These are phyloP conservation scores for Hypomecis punctinalis DNA, from an alignment of 2,888 invertebrate species.

Conservation along the genomic window DNA sequence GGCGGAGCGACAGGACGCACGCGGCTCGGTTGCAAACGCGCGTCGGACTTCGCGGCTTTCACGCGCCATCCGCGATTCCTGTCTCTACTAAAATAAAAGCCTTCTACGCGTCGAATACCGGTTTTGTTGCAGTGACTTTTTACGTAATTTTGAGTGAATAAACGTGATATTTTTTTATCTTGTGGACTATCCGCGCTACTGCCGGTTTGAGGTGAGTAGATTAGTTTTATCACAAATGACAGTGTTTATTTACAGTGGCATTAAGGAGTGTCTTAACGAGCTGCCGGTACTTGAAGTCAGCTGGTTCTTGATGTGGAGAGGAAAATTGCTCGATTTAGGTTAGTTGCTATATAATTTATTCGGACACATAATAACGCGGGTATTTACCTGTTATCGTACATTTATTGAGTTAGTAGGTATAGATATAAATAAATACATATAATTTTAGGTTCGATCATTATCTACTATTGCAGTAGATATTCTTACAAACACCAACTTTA, in stretches of 20 bases:
- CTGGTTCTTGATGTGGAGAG: not conserved
- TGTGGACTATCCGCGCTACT: conserved; percentile 44
- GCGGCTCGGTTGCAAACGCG: conserved; percentile 40
- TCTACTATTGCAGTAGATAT: too few species aligned
- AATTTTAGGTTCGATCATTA: too few species aligned
- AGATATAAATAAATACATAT: too few species aligned
- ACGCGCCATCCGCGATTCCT: conserved; percentile 3
- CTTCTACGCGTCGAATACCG: conserved; percentile 2
- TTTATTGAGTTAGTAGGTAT: not conserved
- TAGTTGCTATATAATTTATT: too few species aligned
- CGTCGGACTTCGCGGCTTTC: not conserved
- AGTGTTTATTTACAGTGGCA: conserved; percentile 27
- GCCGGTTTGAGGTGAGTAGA: conserved; percentile 50
- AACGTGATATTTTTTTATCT: conserved; percentile 45
- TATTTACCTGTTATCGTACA: too few species aligned
- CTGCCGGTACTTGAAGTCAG: conserved; percentile 3
- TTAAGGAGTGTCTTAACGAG: conserved; percentile 1
- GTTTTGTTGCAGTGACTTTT: conserved; percentile 27
- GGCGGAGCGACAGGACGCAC: conserved; percentile 56
- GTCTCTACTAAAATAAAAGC: conserved; percentile 9
- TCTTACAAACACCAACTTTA: too few species aligned
- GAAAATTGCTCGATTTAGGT: not conserved
- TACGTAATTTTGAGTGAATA: conserved; percentile 40
- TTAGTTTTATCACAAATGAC: conserved; percentile 21
- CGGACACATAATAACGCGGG: too few species aligned